phyloP scores from a whole-genome alignment of 2,113 vertebrate genomes.

The Halichoeres trimaculatus region DNA sequence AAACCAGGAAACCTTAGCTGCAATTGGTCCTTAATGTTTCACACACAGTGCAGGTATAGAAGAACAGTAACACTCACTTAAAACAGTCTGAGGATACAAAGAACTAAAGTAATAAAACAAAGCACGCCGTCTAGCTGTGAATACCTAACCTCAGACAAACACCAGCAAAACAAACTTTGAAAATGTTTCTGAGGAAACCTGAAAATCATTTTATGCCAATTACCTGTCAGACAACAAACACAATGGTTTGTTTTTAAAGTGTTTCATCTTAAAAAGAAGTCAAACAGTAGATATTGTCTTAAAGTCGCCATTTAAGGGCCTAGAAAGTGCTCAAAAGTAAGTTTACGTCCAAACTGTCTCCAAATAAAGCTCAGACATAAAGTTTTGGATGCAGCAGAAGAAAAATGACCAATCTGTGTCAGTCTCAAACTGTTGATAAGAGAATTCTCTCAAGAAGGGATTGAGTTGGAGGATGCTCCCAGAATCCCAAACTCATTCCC shows the following conservation, averaged over 20 bases:
- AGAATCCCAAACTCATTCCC: conserved; percentile 58
- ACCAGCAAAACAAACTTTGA: conserved; percentile 18
- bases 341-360: background rate
- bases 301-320: conserved; percentile 20
- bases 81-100: conserved; percentile 21
- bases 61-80: conserved; percentile 11
- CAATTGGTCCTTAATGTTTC: conserved; percentile 44
- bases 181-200: conserved; percentile 27
- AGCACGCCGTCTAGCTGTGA: conserved; percentile 5
- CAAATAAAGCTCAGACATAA: conserved; percentile 23
- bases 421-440: conserved; percentile 49
- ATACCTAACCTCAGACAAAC: conserved; percentile 22
- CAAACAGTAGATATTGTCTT: background rate
- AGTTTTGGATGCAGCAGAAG: conserved; percentile 12
- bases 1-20: conserved; percentile 14
- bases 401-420: conserved; percentile 52
- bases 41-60: conserved; percentile 36
- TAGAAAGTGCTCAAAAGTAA: conserved; percentile 45
- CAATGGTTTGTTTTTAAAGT: background rate
- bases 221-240: conserved; percentile 32
- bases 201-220: conserved; percentile 26
- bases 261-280: conserved; percentile 1
- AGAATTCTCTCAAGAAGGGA: conserved; percentile 44
- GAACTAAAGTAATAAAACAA: conserved; percentile 12
- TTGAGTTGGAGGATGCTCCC: conserved; percentile 50